These are phyloP conservation scores for Pyrochroa serraticornis DNA, from an alignment of 2,888 invertebrate species.

Conservation along the genomic window DNA sequence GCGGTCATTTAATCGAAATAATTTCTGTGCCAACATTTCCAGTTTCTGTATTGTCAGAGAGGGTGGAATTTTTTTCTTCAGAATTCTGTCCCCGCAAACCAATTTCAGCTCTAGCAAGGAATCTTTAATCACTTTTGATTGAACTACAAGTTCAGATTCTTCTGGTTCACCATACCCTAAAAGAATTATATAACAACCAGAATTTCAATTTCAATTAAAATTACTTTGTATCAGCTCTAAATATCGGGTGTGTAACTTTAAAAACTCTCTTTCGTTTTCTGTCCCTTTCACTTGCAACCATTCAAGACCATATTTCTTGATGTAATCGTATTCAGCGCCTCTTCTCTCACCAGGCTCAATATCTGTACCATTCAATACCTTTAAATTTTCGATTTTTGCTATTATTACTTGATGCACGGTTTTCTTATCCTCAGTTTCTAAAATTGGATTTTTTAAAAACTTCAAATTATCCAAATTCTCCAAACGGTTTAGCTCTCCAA, in stretches of 20 bases:
- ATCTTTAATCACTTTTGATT: conserved; percentile 68
- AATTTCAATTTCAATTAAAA: conserved; percentile 15
- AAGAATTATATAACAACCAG: conserved; percentile 33
- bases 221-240: conserved; percentile 74
- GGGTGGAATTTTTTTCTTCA: conserved; percentile 74
- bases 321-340: conserved; percentile 90
- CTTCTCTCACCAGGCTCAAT: conserved; percentile 74
- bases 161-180: conserved; percentile 85
- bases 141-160: conserved; percentile 68
- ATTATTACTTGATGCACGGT: conserved; percentile 81
- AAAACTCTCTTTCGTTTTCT: conserved; percentile 63
- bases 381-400: conserved; percentile 78
- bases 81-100: conserved; percentile 59
- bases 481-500: conserved; percentile 85
- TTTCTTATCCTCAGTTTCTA: conserved; percentile 67
- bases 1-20: conserved; percentile 64
- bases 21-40: conserved; percentile 77
- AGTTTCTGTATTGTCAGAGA: conserved; percentile 84
- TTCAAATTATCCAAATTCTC: conserved; percentile 70
- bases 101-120: conserved; percentile 71
- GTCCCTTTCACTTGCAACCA: conserved; percentile 68
- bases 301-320: conserved; percentile 79
- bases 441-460: conserved; percentile 73
- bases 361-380: conserved; percentile 73
- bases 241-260: conserved; percentile 77